Conservation (phyloP, 2,113 vertebrate species). For the Macrotus californicus region DNA sequence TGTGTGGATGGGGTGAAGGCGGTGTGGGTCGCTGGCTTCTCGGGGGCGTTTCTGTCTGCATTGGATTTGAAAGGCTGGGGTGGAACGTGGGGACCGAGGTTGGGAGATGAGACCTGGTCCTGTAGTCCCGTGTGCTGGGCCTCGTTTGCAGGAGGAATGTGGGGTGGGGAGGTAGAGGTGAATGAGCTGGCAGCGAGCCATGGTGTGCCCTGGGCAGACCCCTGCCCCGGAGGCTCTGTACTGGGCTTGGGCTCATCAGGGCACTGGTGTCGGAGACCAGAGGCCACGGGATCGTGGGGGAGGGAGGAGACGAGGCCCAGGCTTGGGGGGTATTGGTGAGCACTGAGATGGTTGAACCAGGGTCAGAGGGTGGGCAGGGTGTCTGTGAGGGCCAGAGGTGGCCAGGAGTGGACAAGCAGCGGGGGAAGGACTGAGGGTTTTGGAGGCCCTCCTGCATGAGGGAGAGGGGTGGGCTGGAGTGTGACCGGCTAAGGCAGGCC, state of each 20-base stretch:
- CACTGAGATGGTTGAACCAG: background rate
- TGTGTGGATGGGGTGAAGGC: background rate
- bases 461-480: background rate
- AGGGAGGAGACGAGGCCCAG: background rate
- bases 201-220: background rate
- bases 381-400: background rate
- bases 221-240: background rate
- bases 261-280: background rate
- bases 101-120: background rate
- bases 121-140: accelerated
- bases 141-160: background rate
- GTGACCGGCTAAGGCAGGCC: background rate
- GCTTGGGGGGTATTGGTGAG: background rate
- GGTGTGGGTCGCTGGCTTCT: background rate
- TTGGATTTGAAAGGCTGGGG: background rate
- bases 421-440: background rate
- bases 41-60: background rate
- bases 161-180: background rate
- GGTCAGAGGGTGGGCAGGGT: background rate
- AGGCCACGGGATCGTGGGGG: background rate
- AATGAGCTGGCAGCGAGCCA: background rate
- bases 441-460: background rate
- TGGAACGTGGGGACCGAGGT: background rate
- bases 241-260: background rate
- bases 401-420: background rate